Conservation (phyloP, 2,797 vertebrate genomes). For the Vipera ursinii region DNA sequence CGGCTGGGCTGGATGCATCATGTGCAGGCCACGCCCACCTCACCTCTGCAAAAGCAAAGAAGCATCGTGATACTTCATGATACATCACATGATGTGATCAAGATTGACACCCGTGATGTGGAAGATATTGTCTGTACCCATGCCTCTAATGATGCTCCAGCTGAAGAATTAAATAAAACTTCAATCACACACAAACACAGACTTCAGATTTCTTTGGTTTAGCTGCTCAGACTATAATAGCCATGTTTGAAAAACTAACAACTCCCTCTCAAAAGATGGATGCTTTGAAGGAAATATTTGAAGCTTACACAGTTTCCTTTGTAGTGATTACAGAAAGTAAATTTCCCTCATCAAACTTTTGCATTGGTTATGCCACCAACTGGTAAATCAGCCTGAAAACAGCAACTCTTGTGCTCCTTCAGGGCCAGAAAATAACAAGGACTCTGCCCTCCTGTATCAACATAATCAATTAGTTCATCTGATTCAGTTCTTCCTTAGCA, state of each 20-base stretch:
- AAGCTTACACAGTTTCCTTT: not conserved
- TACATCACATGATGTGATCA: too few species aligned
- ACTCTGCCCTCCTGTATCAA: not conserved
- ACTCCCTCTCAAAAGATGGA: not conserved
- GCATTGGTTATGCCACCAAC: not conserved
- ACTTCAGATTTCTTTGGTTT: not conserved
- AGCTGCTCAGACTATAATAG: not conserved
- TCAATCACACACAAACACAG: not conserved
- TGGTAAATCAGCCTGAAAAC: not conserved
- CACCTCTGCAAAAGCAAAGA: too few species aligned
- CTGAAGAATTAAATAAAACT: not conserved
- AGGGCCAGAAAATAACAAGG: not conserved
- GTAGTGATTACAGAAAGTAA: not conserved
- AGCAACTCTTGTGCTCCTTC: not conserved
- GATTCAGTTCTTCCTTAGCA: not conserved
- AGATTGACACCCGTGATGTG: not conserved
- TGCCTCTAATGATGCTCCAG: not conserved
- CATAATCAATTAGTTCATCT: not conserved
- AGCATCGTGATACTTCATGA: too few species aligned
- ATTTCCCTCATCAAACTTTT: not conserved
- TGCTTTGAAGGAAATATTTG: not conserved
- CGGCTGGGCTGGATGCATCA: too few species aligned
- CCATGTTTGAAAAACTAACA: not conserved
- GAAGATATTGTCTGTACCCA: not conserved
- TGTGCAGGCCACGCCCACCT: too few species aligned